Conservation (phyloP, 2,888 invertebrate genomes). For the Drosophila mayaguana region DNA sequence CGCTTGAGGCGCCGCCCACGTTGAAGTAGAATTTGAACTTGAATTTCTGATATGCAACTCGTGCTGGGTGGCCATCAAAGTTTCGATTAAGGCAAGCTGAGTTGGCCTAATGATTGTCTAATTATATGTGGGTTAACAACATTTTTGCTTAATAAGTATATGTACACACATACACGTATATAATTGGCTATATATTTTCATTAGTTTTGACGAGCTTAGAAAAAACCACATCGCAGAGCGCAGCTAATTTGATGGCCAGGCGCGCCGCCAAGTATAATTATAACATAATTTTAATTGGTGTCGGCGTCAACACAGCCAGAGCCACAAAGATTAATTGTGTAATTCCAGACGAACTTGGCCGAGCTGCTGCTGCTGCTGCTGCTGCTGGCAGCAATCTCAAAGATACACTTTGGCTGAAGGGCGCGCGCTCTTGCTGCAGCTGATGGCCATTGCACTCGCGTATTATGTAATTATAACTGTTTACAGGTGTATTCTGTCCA, state of each 20-base stretch:
- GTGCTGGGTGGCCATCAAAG: slow-evolving; percentile 58
- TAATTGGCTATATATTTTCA: slow-evolving; percentile 55
- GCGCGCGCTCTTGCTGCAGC: slow-evolving; percentile 24
- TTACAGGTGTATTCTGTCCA: slow-evolving; percentile 39
- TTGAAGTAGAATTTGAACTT: slow-evolving; percentile 47
- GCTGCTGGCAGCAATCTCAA: not conserved
- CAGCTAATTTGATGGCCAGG: slow-evolving; percentile 64
- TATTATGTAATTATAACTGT: slow-evolving; percentile 65
- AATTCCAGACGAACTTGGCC: slow-evolving; percentile 43
- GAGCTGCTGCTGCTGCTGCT: slow-evolving; percentile 7
- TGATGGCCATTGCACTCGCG: slow-evolving; percentile 32
- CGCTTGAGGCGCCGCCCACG: slow-evolving; percentile 43
- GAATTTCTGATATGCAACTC: slow-evolving; percentile 26
- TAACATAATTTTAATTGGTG: slow-evolving; percentile 78
- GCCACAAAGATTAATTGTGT: slow-evolving; percentile 70
- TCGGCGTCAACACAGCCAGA: slow-evolving; percentile 34
- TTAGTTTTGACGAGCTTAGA: slow-evolving; percentile 62
- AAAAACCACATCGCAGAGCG: slow-evolving; percentile 48
- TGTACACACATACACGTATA: not conserved
- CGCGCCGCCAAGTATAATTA: slow-evolving; percentile 60
- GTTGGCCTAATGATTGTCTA: slow-evolving; percentile 63
- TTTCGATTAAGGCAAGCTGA: slow-evolving; percentile 12
- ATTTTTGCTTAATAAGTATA: slow-evolving; percentile 2
- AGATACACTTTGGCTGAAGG: slow-evolving; percentile 26
- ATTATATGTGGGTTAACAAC: slow-evolving; percentile 69